Evolutionary conservation across 1,140 invertebrate species (phyloP).

Genomic region (Stegodyphus mimosarum): DNA sequence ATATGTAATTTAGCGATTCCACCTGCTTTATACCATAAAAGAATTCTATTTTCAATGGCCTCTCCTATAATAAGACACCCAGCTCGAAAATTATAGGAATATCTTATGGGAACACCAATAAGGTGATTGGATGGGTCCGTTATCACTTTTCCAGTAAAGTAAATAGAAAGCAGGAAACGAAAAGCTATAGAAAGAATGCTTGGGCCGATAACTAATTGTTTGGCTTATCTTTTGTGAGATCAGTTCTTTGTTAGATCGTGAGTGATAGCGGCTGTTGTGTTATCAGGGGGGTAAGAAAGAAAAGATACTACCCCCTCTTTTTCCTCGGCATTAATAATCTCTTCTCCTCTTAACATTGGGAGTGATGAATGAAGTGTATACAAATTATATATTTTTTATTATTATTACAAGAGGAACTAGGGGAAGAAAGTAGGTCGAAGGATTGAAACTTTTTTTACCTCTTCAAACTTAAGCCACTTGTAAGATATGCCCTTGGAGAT

Average conservation of each 20-base stretch:
- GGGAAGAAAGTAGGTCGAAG: no score
- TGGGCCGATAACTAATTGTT: conserved; percentile 3
- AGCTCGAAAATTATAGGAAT: no score
- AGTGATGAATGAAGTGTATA: conserved; percentile 1
- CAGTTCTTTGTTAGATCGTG: conserved; percentile 5
- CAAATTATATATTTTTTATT: no score
- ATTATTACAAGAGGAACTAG: no score
- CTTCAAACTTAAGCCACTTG: no score
- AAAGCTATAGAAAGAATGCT: neutral
- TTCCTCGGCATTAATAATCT: neutral
- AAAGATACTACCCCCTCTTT: neutral
- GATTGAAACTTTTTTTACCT: no score
- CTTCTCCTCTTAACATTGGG: neutral
- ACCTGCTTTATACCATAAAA: no score
- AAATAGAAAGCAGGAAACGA: neutral
- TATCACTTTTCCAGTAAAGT: conserved; percentile 1
- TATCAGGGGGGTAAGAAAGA: neutral
- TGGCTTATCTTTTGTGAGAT: conserved; percentile 14
- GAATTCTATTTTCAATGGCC: no score
- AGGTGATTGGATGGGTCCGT: neutral
- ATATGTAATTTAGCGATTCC: no score
- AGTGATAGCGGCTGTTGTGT: neutral
- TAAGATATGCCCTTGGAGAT: no score
- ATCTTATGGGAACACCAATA: no score
- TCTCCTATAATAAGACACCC: no score